phyloP scores from a whole-genome alignment of 2,888 invertebrate genomes.

The Pseudolycoriella hygida region DNA sequence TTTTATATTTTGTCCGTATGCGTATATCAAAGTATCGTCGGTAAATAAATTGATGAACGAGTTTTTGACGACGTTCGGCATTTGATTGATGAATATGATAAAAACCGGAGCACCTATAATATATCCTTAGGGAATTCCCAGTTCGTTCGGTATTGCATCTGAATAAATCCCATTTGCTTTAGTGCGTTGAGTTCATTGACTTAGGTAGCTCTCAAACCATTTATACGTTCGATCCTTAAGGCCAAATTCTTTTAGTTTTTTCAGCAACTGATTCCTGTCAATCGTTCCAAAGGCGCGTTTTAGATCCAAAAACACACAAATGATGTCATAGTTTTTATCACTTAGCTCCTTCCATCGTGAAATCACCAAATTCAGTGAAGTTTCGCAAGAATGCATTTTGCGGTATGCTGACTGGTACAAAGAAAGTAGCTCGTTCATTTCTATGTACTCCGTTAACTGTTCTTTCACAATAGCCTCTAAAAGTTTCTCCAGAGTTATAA shows the following conservation, averaged over 20 bases:
- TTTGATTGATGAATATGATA: too few relatives aligned
- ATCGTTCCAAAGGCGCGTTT: neutral
- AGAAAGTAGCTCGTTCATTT: neutral
- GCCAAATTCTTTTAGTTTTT: neutral
- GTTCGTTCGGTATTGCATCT: too few relatives aligned
- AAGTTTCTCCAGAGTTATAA: neutral
- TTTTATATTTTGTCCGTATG: too few relatives aligned
- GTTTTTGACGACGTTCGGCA: too few relatives aligned
- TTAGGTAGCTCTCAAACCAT: neutral
- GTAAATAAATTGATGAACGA: too few relatives aligned
- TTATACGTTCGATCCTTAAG: neutral
- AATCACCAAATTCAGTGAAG: neutral
- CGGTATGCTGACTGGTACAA: neutral
- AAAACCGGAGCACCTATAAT: too few relatives aligned
- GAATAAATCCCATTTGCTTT: neutral
- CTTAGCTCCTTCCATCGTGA: neutral
- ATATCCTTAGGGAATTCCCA: too few relatives aligned
- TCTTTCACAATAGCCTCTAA: neutral
- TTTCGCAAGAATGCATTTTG: too few relatives aligned
- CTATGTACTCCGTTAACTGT: neutral
- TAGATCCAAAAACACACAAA: neutral
- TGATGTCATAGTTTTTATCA: neutral
- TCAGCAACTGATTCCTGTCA: neutral
- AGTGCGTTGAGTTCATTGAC: neutral
- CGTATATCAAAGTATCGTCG: too few relatives aligned